phyloP scores from a whole-genome alignment of 2,797 vertebrate genomes.

The Tangara arthus region DNA sequence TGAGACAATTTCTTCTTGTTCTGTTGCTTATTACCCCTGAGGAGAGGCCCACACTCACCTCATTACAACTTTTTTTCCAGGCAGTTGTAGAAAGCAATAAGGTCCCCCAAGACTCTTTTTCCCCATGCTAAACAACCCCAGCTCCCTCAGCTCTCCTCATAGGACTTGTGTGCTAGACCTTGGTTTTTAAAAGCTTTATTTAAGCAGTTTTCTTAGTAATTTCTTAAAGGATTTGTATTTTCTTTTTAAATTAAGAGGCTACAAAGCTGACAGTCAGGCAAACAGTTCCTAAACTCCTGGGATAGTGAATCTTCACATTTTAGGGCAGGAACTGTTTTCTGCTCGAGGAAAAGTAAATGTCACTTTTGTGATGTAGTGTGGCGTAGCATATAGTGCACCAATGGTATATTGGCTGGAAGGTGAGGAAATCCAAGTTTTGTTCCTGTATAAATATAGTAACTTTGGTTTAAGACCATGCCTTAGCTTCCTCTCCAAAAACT shows the following conservation, averaged over 20 bases:
- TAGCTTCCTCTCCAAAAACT: neutral
- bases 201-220: neutral
- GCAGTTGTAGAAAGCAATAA: neutral
- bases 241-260: neutral
- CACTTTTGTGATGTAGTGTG: neutral
- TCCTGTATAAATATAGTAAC: neutral
- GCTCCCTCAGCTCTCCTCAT: neutral
- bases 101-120: fast-evolving
- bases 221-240: neutral
- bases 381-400: too few relatives aligned
- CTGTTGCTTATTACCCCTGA: neutral
- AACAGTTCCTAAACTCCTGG: neutral
- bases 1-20: neutral
- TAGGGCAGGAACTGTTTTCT: neutral
- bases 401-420: neutral
- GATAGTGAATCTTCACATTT: neutral
- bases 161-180: neutral
- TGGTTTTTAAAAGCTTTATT: neutral
- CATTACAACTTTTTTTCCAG: neutral
- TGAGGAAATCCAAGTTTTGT: neutral
- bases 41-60: neutral
- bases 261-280: neutral
- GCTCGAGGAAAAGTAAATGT: neutral
- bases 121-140: neutral
- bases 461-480: neutral